phyloP scores from a whole-genome alignment of 2,113 vertebrate genomes.

The Pteruthius melanotis region DNA sequence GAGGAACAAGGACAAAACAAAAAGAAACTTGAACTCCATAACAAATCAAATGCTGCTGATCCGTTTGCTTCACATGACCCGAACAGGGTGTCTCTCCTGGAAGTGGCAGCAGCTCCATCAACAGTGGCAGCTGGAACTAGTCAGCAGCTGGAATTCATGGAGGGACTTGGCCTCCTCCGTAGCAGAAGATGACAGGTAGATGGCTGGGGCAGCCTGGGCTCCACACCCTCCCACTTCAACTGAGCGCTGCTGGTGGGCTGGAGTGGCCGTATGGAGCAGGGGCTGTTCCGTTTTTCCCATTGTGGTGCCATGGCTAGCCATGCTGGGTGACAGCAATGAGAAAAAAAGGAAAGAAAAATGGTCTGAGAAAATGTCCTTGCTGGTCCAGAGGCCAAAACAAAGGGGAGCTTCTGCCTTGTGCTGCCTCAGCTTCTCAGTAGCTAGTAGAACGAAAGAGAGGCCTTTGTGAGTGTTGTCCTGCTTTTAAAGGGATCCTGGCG shows the following conservation, averaged over 20 bases:
- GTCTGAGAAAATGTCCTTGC: not conserved
- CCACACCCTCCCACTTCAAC: accelerated
- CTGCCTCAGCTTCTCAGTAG: not conserved
- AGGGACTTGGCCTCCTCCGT: not conserved
- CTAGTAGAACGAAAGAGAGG: accelerated
- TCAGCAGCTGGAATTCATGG: not conserved
- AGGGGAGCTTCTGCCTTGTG: not conserved
- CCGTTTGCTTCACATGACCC: accelerated
- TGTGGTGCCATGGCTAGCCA: not conserved
- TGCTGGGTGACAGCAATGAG: not conserved
- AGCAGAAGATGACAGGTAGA: not conserved
- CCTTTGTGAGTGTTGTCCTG: not conserved
- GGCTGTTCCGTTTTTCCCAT: not conserved
- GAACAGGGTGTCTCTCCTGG: accelerated
- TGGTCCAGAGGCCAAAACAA: not conserved
- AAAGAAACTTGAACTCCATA: not conserved
- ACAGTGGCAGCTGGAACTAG: not conserved
- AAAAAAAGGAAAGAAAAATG: not conserved
- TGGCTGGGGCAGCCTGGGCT: not conserved
- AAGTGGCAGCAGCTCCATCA: not conserved
- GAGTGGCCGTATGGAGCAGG: not conserved
- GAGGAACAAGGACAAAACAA: not conserved
- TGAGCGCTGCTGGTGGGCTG: accelerated
- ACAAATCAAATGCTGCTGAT: not conserved
- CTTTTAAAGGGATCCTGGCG: not conserved